phyloP scores from a whole-genome alignment of 2,888 invertebrate species.

The Ichneumoninae sp. region DNA sequence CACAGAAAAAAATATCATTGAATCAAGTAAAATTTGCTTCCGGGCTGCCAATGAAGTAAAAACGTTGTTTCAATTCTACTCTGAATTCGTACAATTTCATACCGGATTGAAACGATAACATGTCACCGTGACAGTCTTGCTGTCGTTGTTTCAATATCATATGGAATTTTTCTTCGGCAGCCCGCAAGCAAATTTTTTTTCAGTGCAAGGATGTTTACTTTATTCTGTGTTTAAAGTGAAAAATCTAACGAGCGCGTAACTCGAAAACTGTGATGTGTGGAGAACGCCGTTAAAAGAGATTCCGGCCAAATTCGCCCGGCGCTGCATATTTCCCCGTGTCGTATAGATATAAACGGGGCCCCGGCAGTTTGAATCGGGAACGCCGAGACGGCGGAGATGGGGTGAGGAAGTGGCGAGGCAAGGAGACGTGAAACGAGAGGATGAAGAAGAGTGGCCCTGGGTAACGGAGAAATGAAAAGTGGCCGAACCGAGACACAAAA shows the following conservation, averaged over 20 bases:
- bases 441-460: constrained; percentile 31
- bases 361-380: constrained; percentile 22
- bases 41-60: too few relatives aligned
- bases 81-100: too few relatives aligned
- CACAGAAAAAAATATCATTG: too few relatives aligned
- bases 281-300: too few relatives aligned
- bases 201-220: background rate
- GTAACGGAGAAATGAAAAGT: constrained; percentile 70
- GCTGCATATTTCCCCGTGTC: background rate
- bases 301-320: background rate
- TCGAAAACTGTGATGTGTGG: too few relatives aligned
- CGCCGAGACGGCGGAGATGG: constrained; percentile 20
- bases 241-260: background rate
- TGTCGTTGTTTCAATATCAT: too few relatives aligned
- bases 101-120: too few relatives aligned
- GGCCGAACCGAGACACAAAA: constrained; percentile 73
- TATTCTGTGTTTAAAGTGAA: background rate
- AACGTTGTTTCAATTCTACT: too few relatives aligned
- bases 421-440: constrained; percentile 18
- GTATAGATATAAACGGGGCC: background rate
- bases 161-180: too few relatives aligned
- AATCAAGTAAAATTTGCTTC: too few relatives aligned
- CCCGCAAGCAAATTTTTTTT: too few relatives aligned
- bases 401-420: constrained; percentile 42
- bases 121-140: too few relatives aligned